A percentile compares a stretch with the other conserved stretches of the same genome.
Evolutionary conservation across 2,888 invertebrate genomes (phyloP).

Genomic region (Heliconius charithonia): DNA sequence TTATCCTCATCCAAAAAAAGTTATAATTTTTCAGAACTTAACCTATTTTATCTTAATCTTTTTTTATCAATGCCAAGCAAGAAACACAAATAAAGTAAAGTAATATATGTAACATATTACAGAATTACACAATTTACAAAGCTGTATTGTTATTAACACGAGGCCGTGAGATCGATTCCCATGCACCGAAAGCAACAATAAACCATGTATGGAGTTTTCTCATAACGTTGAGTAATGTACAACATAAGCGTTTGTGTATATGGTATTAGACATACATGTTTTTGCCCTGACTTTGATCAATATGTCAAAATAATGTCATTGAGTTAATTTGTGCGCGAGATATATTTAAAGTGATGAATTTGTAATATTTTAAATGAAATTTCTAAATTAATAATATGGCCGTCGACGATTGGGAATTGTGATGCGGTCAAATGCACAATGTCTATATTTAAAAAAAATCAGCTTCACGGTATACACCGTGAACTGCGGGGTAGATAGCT

Average conservation of each 20-base stretch:
- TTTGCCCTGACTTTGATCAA: conserved; percentile 8
- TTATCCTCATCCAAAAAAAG: no score
- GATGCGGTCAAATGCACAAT: no score
- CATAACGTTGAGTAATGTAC: conserved; percentile 53
- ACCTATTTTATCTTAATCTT: background rate
- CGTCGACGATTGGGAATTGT: no score
- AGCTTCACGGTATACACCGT: no score
- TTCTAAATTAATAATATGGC: no score
- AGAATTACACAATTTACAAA: conserved; percentile 53
- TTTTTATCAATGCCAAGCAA: conserved; percentile 10
- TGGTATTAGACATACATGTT: background rate
- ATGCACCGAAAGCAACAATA: conserved; percentile 53
- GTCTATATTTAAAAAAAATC: no score
- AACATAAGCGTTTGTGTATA: conserved; percentile 36
- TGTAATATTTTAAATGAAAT: no score
- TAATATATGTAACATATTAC: conserved; percentile 30
- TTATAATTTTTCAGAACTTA: background rate
- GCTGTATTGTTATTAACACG: conserved; percentile 50
- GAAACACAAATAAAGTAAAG: background rate
- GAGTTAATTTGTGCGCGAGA: background rate
- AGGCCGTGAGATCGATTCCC: conserved; percentile 68
- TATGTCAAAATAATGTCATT: background rate
- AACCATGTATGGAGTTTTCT: conserved; percentile 54
- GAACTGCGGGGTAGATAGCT: no score
- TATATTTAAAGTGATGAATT: no score